Conservation (phyloP, 2,888 invertebrate species). For the Gisinianus flammeolus region DNA sequence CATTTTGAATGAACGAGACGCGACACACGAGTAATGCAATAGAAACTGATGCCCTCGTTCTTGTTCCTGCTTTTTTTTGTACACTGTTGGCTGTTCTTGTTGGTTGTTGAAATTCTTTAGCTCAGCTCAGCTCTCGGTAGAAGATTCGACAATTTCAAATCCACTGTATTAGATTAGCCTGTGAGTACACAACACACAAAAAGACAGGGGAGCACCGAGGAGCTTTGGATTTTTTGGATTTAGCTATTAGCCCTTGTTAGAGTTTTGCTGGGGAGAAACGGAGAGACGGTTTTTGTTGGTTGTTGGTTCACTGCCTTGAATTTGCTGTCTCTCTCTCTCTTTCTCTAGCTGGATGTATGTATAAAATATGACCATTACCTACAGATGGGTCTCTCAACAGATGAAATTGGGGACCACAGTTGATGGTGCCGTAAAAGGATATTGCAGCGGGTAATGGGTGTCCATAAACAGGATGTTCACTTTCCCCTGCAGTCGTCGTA, state of each 20-base stretch:
- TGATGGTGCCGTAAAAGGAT: constrained; percentile 44
- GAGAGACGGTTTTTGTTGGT: not conserved
- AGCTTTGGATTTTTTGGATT: no score
- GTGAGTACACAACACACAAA: not conserved
- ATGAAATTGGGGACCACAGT: constrained; percentile 37
- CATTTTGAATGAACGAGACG: constrained; percentile 7
- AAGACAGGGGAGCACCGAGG: no score
- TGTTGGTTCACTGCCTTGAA: not conserved
- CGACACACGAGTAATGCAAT: not conserved
- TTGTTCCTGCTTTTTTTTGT: not conserved
- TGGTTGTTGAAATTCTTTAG: not conserved
- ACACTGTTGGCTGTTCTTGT: not conserved
- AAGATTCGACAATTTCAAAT: not conserved
- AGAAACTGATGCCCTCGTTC: not conserved
- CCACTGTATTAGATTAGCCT: not conserved
- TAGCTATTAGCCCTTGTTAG: no score
- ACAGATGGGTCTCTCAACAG: constrained; percentile 36
- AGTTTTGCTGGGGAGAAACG: not conserved
- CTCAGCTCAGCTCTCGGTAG: not conserved
- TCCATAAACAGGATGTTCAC: constrained; percentile 42
- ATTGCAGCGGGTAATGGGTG: constrained; percentile 42
- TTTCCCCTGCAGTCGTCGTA: no score
- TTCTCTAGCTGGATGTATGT: not conserved
- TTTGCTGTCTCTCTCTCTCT: not conserved
- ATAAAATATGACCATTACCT: constrained; percentile 36